phyloP scores from a whole-genome alignment of 2,888 invertebrate genomes.

The Unio pictorum region DNA sequence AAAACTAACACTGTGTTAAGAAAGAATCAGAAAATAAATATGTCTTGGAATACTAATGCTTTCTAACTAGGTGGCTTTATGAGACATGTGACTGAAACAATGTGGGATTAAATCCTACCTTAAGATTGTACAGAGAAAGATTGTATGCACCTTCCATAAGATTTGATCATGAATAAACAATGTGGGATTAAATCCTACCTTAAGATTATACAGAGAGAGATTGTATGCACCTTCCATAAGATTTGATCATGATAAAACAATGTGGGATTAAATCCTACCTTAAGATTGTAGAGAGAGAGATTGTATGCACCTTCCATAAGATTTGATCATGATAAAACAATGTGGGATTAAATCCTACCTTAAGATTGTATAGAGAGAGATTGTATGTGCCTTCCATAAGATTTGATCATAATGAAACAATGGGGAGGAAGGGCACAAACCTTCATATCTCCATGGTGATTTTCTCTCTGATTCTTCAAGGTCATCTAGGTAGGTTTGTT shows the following conservation, averaged over 20 bases:
- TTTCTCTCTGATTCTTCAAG: constrained; percentile 50
- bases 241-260: background rate
- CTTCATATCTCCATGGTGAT: constrained; percentile 57
- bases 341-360: too few relatives aligned
- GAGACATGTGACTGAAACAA: too few relatives aligned
- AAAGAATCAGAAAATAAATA: too few relatives aligned
- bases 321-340: background rate
- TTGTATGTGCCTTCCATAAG: too few relatives aligned
- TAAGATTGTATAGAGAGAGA: too few relatives aligned
- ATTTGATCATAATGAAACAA: background rate
- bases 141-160: constrained; percentile 15
- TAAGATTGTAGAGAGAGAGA: background rate
- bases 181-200: too few relatives aligned
- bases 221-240: constrained; percentile 15
- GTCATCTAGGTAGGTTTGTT: constrained; percentile 46
- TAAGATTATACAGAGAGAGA: background rate
- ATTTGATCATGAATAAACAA: background rate
- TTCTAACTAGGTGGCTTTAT: too few relatives aligned
- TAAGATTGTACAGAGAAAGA: background rate
- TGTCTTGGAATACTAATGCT: too few relatives aligned
- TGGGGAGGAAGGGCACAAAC: constrained; percentile 14
- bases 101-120: too few relatives aligned
- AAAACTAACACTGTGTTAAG: too few relatives aligned
- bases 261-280: too few relatives aligned
- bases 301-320: constrained; percentile 15